A percentile compares a stretch with the other conserved stretches of the same genome.
These are phyloP conservation scores for Acanthis flammea DNA, from an alignment of 2,797 vertebrate genomes.

Conservation along the genomic window DNA sequence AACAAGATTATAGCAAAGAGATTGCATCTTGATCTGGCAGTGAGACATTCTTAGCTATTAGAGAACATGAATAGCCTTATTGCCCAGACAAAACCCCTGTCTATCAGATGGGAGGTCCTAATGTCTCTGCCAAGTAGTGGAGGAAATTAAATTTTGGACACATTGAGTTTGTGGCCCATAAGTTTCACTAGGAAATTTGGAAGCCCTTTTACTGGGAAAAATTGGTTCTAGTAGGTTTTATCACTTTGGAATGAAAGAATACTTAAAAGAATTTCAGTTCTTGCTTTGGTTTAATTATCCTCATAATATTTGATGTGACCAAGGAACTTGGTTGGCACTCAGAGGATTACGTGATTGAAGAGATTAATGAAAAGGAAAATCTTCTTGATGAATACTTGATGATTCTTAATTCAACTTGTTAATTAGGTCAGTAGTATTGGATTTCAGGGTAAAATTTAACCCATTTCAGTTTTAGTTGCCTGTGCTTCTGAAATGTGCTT, in stretches of 20 bases:
- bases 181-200: neutral
- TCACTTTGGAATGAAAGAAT: neutral
- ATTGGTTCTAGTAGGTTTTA: neutral
- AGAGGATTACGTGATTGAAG: slow-evolving; percentile 17
- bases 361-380: slow-evolving; percentile 50
- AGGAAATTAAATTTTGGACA: neutral
- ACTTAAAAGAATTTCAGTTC: neutral
- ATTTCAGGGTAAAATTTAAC: slow-evolving; percentile 4
- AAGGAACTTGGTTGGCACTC: neutral
- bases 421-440: slow-evolving; percentile 28
- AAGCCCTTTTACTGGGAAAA: neutral
- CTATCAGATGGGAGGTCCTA: neutral
- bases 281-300: slow-evolving; percentile 11
- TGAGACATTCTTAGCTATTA: neutral
- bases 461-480: neutral
- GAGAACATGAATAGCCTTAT: neutral
- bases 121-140: neutral
- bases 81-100: neutral
- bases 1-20: neutral
- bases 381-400: slow-evolving; percentile 11
- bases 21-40: neutral
- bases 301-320: slow-evolving; percentile 33
- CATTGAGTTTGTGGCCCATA: neutral
- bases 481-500: neutral
- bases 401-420: slow-evolving; percentile 41